Evolutionary conservation across 1,140 invertebrate genomes (phyloP).

Genomic region (Spodoptera frugiperda): DNA sequence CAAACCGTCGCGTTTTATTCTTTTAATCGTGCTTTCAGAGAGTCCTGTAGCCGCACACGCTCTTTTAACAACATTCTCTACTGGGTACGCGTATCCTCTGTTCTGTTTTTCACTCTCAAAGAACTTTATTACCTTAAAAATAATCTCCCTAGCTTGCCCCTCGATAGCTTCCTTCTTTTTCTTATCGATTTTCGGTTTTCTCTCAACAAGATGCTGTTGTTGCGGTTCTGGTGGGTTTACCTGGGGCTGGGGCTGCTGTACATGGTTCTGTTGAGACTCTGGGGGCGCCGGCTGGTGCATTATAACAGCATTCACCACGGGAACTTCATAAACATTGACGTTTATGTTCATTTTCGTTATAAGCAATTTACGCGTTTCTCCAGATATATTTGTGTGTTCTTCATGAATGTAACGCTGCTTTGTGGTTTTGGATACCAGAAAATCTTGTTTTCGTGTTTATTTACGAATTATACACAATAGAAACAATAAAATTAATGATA

Average conservation of each 20-base stretch:
- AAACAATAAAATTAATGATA: constrained; percentile 38
- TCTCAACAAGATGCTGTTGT: constrained; percentile 52
- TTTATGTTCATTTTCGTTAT: constrained; percentile 52
- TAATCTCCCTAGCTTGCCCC: constrained; percentile 79
- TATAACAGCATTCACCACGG: constrained; percentile 42
- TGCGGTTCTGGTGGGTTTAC: constrained; percentile 55
- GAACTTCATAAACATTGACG: constrained; percentile 53
- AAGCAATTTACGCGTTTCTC: constrained; percentile 28
- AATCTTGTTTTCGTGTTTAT: constrained; percentile 42
- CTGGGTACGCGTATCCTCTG: constrained; percentile 78
- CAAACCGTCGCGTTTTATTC: constrained; percentile 79
- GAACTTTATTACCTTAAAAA: constrained; percentile 82
- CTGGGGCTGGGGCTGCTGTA: neutral
- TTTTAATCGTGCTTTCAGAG: constrained; percentile 80
- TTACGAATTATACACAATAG: constrained; percentile 49
- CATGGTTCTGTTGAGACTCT: constrained; percentile 52
- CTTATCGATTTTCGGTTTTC: constrained; percentile 69
- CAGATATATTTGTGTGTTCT: constrained; percentile 3
- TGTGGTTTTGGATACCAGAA: neutral
- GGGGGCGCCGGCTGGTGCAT: constrained; percentile 52
- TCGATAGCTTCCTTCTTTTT: constrained; percentile 82
- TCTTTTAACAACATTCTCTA: constrained; percentile 80
- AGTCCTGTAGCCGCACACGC: constrained; percentile 79
- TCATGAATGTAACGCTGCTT: constrained; percentile 22
- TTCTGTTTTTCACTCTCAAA: constrained; percentile 83